Base-by-base conservation (phyloP, 1,140 invertebrate species). In the Brachionus koreanus region DNA sequence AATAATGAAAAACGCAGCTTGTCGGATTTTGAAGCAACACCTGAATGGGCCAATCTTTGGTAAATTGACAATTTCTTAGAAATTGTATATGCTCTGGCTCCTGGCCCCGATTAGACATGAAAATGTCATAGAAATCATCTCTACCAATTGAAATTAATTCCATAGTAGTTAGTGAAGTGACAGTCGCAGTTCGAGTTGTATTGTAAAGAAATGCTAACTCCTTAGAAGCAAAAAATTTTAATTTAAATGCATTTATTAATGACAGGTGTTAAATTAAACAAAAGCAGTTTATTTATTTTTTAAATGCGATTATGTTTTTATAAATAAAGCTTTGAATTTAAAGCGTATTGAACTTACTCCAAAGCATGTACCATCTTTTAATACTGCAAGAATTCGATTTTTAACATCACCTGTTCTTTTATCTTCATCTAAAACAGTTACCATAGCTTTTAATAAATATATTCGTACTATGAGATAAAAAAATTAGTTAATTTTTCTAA, bases 121-220 rank as follows among this genome's bases (percentile, higher is more conserved):
- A 88, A 39, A 89, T 89, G 74, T 87, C 86, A 76, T 86, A 87
- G 85, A 88, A 89, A 82, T 87, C 87, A 5, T 85, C 84, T 43
- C 87, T 76, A n/a, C 87, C 87, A 25, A 89, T 86, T 65, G 86
- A 85, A 74, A 89, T 84, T 16, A 89, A 83, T 84, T 88, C 85
- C 23, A 88, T 86, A 6, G 84, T 85, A 69, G 85, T 85, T 33
- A 87, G 85, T 67, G 85, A 87, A 0, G 87, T 86, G 2, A 88
- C 87, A 0, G 87, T 89, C 13, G 87, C 87, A 12, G 86, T 87
- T 0, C 87, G 84, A 23, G 84, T 84, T 2, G 86, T 86, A 67
- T 85, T 86, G 72, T 88, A 87, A 2, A 88, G 83, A 46, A 89
- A 83, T 2, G 87, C 87, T 33, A 88, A 82, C 82, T 89, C 88